These are phyloP conservation scores for Ctena decussata DNA, from an alignment of 2,888 invertebrate species.

Conservation along the genomic window DNA sequence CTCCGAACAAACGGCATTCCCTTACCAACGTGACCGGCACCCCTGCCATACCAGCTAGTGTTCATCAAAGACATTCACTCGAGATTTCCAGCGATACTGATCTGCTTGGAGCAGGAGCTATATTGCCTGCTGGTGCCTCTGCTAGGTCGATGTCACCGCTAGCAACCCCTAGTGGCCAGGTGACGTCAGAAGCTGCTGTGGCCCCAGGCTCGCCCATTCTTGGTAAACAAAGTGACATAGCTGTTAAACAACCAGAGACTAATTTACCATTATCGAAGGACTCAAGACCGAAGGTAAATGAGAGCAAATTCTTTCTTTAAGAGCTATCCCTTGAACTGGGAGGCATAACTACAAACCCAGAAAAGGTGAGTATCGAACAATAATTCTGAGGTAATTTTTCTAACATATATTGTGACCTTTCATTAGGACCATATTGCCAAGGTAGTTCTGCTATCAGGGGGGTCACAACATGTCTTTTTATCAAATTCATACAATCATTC, in stretches of 20 bases:
- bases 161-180: neutral
- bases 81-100: slow-evolving; percentile 58
- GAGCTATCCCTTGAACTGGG: too few species aligned
- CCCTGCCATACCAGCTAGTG: slow-evolving; percentile 71
- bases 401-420: too few species aligned
- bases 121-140: slow-evolving; percentile 9
- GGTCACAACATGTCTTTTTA: too few species aligned
- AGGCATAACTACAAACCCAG: too few species aligned
- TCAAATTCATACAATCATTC: too few species aligned
- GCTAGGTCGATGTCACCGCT: neutral
- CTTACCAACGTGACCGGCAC: slow-evolving; percentile 66
- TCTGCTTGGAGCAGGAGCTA: slow-evolving; percentile 18
- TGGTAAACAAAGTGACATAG: neutral
- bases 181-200: neutral
- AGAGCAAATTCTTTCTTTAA: too few species aligned
- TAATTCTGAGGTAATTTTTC: too few species aligned
- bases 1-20: slow-evolving; percentile 77
- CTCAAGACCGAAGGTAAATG: neutral
- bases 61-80: slow-evolving; percentile 73
- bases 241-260: neutral
- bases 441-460: too few species aligned
- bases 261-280: neutral
- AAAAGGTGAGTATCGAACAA: too few species aligned
- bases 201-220: neutral
- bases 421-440: too few species aligned